Evolutionary conservation across 2,888 invertebrate genomes (phyloP).

Genomic region (Acanthopleura granulata): DNA sequence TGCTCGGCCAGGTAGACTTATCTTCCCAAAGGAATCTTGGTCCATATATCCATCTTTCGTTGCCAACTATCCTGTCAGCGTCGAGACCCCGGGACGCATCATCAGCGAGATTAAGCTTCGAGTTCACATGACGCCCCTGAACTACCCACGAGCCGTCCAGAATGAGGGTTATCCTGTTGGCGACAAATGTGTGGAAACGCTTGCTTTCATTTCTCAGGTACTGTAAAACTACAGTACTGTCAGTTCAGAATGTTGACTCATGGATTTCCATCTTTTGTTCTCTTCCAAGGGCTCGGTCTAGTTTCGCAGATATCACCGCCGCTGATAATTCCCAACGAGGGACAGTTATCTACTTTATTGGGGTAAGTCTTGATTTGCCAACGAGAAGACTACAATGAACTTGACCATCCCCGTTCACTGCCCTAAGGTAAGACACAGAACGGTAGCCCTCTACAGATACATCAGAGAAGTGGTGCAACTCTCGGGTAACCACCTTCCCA

Average conservation of each 20-base stretch:
- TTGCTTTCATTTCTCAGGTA: slow-evolving; percentile 28
- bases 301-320: slow-evolving; percentile 22
- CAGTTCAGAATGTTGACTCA: slow-evolving; percentile 27
- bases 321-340: slow-evolving; percentile 28
- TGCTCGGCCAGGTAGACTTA: too few relatives aligned
- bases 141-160: background rate
- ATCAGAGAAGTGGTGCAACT: slow-evolving; percentile 21
- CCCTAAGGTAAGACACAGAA: background rate
- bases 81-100: too few relatives aligned
- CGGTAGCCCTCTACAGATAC: slow-evolving; percentile 9
- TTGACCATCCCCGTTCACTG: background rate
- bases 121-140: background rate
- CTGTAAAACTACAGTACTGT: slow-evolving; percentile 27
- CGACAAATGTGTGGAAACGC: slow-evolving; percentile 30
- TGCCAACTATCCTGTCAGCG: too few relatives aligned
- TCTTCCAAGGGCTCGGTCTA: slow-evolving; percentile 7
- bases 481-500: background rate
- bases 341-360: slow-evolving; percentile 28
- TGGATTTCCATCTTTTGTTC: slow-evolving; percentile 12
- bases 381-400: slow-evolving; percentile 16
- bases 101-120: background rate
- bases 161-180: slow-evolving; percentile 21
- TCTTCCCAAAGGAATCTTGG: too few relatives aligned
- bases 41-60: too few relatives aligned
- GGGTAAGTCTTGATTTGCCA: slow-evolving; percentile 23